Evolutionary conservation across 1,140 invertebrate species (phyloP), one percentile per base, ranked within the genome.

Genomic region (Ditylenchus dipsaci): DNA sequence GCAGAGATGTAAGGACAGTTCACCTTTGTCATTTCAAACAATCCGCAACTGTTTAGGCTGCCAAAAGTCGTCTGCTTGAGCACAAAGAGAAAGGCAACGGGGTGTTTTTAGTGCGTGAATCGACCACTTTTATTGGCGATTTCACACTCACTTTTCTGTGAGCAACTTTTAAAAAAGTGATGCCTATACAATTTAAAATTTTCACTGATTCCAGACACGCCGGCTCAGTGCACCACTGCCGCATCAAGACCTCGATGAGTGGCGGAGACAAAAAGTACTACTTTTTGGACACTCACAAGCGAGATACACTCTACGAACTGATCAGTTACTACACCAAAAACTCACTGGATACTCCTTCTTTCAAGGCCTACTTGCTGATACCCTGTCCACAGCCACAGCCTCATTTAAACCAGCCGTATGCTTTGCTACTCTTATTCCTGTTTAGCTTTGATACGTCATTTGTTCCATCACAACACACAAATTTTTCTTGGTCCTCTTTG

Each of bases 381-480:
- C 63, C 80, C 1, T 82, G 80, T 62, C 80, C 80, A 13, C 80
- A 82, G 65, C 80, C 80, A n/a, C 75, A 78, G 49, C 77, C 81
- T 0, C 81, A 82, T 65, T 59, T 82, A 23, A 74, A 76, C 59
- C 62, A 82, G 64, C 78, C 81, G 1, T 75, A 63, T 69, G 73
- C 59, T 61, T 27, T 67, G 5, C 21, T 67, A 11, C n/a, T 65
- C 17, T 8, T 9, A 8, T n/a, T n/a, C n/a, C n/a, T n/a, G n/a
- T n/a, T n/a, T n/a, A n/a, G n/a, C n/a, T n/a, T n/a, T n/a, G n/a
- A n/a, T n/a, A n/a, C n/a, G n/a, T n/a, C n/a, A n/a, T n/a, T n/a
- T n/a, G n/a, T n/a, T n/a, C n/a, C n/a, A n/a, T n/a, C n/a, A n/a
- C n/a, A n/a, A n/a, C n/a, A n/a, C n/a, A n/a, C n/a, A n/a, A n/a